Evolutionary conservation across 1,140 invertebrate genomes (phyloP).

Genomic region (Cydia splendana): DNA sequence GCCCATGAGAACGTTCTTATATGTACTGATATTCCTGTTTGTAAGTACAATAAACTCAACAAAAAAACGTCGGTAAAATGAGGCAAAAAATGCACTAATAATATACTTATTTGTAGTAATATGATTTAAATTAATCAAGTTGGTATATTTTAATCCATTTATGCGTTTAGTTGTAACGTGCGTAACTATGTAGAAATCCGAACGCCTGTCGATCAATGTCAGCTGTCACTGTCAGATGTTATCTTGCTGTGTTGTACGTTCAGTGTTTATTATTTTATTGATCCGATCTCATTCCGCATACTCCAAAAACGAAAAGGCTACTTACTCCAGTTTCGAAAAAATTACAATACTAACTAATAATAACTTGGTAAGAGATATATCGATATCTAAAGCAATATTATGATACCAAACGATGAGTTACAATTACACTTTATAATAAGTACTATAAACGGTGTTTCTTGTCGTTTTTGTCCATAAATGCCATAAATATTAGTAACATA

Average conservation of each 20-base stretch:
- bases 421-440: not conserved
- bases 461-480: not conserved
- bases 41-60: no score
- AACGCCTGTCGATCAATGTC: not conserved
- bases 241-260: not conserved
- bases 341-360: no score
- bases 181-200: not conserved
- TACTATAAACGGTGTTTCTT: not conserved
- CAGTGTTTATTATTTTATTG: not conserved
- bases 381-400: not conserved
- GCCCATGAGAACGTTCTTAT: no score
- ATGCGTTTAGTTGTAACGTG: no score
- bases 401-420: not conserved
- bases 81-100: no score
- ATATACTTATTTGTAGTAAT: no score
- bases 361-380: not conserved
- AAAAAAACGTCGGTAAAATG: no score
- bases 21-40: no score
- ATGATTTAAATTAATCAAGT: no score
- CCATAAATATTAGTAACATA: not conserved
- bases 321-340: not conserved
- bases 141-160: no score
- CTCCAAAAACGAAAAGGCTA: not conserved
- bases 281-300: not conserved
- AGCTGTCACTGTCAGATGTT: not conserved